phyloP scores from a whole-genome alignment of 2,113 vertebrate genomes.

The Lophotis ruficrista region DNA sequence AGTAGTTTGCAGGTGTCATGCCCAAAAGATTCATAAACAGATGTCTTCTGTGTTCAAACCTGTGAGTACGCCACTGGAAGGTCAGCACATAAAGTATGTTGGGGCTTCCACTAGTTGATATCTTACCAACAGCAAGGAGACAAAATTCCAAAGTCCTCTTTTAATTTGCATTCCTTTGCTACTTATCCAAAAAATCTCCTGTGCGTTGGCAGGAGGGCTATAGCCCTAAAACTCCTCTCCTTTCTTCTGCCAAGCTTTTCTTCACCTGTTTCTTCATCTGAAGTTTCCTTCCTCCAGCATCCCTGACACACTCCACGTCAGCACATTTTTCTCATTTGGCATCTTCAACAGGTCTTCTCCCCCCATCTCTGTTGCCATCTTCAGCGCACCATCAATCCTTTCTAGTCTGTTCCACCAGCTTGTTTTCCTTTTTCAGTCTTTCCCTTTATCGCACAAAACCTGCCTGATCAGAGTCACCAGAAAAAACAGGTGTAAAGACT shows the following conservation, averaged over 20 bases:
- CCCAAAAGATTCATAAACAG: not conserved
- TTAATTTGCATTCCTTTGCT: not conserved
- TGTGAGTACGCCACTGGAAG: not conserved
- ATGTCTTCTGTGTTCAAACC: not conserved
- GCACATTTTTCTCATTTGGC: not conserved
- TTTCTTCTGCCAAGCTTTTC: not conserved
- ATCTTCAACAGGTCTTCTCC: not conserved
- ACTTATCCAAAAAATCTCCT: not conserved
- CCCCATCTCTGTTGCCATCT: not conserved
- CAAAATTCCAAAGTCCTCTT: not conserved
- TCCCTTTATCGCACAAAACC: not conserved
- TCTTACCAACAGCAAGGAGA: not conserved
- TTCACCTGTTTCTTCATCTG: not conserved
- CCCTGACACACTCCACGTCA: not conserved
- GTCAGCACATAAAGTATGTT: not conserved
- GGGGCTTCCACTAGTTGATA: not conserved
- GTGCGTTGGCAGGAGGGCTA: not conserved
- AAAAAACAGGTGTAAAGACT: not conserved
- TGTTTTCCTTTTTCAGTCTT: not conserved
- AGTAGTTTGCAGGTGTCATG: fast-evolving
- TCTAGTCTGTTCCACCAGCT: not conserved
- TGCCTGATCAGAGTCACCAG: not conserved
- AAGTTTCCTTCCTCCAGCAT: not conserved
- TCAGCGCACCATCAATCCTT: not conserved
- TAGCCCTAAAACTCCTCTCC: not conserved